Percentiles rank a stretch among this genome's conserved stretches.
Evolutionary conservation across 1,140 invertebrate genomes (phyloP).

Genomic region (Mizuhopecten yessoensis): DNA sequence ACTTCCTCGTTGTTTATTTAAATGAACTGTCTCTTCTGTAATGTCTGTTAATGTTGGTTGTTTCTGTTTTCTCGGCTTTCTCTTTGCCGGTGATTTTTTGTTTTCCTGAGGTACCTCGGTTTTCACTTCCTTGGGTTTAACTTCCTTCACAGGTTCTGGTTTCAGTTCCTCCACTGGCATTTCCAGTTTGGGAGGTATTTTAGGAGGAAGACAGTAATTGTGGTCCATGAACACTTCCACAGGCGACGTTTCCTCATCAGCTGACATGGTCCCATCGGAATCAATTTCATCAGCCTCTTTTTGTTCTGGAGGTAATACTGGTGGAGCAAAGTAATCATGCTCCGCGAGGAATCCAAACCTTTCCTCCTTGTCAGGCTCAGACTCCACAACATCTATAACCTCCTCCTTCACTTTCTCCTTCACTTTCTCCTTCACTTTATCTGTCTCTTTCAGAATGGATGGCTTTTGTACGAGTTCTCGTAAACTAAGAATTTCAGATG

Average conservation of each 20-base stretch:
- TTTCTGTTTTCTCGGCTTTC: constrained; percentile 65
- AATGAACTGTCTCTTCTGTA: constrained; percentile 60
- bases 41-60: constrained; percentile 71
- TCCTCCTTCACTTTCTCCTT: constrained; percentile 43
- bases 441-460: constrained; percentile 19
- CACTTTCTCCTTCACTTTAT: constrained; percentile 42
- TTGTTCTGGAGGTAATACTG: constrained; percentile 46
- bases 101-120: constrained; percentile 58
- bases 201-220: constrained; percentile 79
- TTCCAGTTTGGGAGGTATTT: constrained; percentile 60
- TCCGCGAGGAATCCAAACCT: constrained; percentile 73
- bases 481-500: constrained; percentile 60
- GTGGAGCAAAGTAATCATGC: constrained; percentile 78
- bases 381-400: background rate
- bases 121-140: constrained; percentile 50
- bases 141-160: constrained; percentile 41
- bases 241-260: constrained; percentile 65
- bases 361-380: constrained; percentile 57
- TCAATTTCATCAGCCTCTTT: constrained; percentile 57
- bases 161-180: constrained; percentile 63
- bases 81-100: constrained; percentile 66
- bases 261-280: constrained; percentile 70
- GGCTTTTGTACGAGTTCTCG: constrained; percentile 59
- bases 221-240: constrained; percentile 80
- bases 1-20: constrained; percentile 71